A percentile compares a stretch with the other conserved stretches of the same genome.
Evolutionary conservation across 2,888 invertebrate genomes (phyloP).

Genomic region (Piscicola geometra): DNA sequence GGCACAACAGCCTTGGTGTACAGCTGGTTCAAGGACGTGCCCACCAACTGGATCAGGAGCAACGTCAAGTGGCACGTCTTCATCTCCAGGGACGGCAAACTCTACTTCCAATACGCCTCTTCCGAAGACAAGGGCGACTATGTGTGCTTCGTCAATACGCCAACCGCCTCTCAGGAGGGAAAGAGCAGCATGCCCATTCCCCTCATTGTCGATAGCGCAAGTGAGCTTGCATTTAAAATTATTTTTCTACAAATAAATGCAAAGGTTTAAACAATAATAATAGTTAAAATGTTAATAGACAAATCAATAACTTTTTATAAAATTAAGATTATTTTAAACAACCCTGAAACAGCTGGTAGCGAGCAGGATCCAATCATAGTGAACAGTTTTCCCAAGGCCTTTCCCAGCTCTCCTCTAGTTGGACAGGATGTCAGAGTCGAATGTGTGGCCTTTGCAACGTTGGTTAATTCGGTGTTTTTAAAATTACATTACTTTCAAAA

Average conservation of each 20-base stretch:
- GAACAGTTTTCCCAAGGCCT: constrained; percentile 89
- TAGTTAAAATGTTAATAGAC: no score
- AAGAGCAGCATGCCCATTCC: constrained; percentile 48
- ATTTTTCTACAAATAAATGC: no score
- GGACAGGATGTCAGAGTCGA: constrained; percentile 85
- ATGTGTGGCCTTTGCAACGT: constrained; percentile 92
- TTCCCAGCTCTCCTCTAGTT: constrained; percentile 84
- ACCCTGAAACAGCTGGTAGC: constrained; percentile 41
- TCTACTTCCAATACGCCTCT: constrained; percentile 90
- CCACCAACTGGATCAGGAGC: constrained; percentile 87
- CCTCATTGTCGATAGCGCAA: constrained; percentile 46
- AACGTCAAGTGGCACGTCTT: constrained; percentile 74
- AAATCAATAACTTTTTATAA: no score
- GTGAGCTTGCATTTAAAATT: no score
- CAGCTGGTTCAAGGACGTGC: constrained; percentile 74
- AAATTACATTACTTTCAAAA: no score
- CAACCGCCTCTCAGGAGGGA: constrained; percentile 44
- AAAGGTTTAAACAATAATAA: no score
- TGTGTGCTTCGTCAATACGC: constrained; percentile 44
- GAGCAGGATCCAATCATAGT: constrained; percentile 68
- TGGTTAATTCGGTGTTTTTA: no score
- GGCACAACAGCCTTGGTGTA: constrained; percentile 37
- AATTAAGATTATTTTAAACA: no score
- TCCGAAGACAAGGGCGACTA: constrained; percentile 61
- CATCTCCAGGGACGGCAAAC: constrained; percentile 85